Evolutionary conservation across 2,797 vertebrate genomes (phyloP).

Genomic region (Hoplostethus atlanticus): DNA sequence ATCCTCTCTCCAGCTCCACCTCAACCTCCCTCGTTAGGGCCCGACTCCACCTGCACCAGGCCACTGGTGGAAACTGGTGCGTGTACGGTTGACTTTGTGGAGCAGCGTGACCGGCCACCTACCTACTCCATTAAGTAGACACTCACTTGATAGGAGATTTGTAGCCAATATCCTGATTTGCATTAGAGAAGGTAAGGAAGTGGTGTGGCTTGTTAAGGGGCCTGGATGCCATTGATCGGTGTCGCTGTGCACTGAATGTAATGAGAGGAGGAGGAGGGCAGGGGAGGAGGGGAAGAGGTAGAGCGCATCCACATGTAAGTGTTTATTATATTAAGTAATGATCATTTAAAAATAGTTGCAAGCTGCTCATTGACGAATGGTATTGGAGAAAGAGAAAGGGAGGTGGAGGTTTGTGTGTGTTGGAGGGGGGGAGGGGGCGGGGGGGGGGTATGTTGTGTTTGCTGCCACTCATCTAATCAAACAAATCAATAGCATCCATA

Average conservation of each 20-base stretch:
- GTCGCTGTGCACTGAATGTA: conserved; percentile 76
- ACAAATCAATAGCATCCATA: conserved; percentile 77
- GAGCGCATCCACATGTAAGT: conserved; percentile 29
- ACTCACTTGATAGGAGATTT: conserved; percentile 81
- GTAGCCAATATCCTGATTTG: conserved; percentile 84
- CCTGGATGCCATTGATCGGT: conserved; percentile 78
- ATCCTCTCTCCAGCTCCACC: conserved; percentile 53
- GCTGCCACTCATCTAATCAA: conserved; percentile 71
- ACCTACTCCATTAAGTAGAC: conserved; percentile 80
- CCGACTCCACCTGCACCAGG: conserved; percentile 49
- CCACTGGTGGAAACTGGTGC: conserved; percentile 19
- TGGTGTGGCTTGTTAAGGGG: conserved; percentile 80
- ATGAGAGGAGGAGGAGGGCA: conserved; percentile 54
- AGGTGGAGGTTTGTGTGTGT: not conserved
- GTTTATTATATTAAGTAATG: conserved; percentile 10
- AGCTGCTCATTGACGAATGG: conserved; percentile 6
- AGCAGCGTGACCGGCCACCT: conserved; percentile 48
- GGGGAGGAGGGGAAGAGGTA: conserved; percentile 28
- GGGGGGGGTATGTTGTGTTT: conserved; percentile 33
- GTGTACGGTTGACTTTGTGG: conserved; percentile 54
- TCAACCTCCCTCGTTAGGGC: conserved; percentile 44
- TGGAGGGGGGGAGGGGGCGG: not conserved
- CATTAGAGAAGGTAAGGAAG: conserved; percentile 81
- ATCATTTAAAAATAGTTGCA: not conserved
- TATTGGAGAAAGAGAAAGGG: not conserved